These are phyloP conservation scores for Chrysolina americana DNA, from an alignment of 2,888 invertebrate genomes.

Conservation along the genomic window DNA sequence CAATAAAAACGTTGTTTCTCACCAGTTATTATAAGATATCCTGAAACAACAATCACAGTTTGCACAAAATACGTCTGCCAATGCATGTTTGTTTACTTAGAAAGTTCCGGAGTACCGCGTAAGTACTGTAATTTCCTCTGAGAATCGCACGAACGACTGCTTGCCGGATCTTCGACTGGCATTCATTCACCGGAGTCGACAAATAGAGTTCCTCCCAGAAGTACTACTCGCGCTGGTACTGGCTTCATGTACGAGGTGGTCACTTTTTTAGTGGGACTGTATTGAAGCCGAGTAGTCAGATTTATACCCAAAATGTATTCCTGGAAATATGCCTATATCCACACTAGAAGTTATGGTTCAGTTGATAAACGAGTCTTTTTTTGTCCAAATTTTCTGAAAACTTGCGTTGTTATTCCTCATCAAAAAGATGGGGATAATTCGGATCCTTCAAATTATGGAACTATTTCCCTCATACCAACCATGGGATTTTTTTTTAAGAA, in stretches of 20 bases:
- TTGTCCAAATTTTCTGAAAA: no score
- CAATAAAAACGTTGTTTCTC: slow-evolving; percentile 49
- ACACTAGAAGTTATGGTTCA: no score
- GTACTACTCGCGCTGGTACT: background rate
- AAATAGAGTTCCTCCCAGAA: slow-evolving; percentile 11
- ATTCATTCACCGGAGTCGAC: slow-evolving; percentile 22
- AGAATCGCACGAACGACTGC: slow-evolving; percentile 42
- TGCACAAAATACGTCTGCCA: slow-evolving; percentile 57
- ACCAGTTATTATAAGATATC: slow-evolving; percentile 65
- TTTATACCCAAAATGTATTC: no score
- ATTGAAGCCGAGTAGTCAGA: no score
- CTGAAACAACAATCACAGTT: slow-evolving; percentile 65
- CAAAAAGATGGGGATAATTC: no score
- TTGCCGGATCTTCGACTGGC: slow-evolving; percentile 24
- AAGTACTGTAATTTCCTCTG: slow-evolving; percentile 7
- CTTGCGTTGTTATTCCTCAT: no score
- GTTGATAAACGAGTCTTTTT: no score
- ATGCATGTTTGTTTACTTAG: slow-evolving; percentile 50
- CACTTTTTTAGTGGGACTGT: no score
- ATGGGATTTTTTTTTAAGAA: no score
- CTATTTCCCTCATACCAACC: no score
- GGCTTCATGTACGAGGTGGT: background rate
- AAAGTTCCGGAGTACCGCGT: slow-evolving; percentile 31
- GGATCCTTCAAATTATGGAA: no score
- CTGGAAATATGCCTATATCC: no score